Evolutionary conservation across 2,113 vertebrate genomes (phyloP), one percentile per base, ranked within the genome.

Genomic region (Pagrus major): DNA sequence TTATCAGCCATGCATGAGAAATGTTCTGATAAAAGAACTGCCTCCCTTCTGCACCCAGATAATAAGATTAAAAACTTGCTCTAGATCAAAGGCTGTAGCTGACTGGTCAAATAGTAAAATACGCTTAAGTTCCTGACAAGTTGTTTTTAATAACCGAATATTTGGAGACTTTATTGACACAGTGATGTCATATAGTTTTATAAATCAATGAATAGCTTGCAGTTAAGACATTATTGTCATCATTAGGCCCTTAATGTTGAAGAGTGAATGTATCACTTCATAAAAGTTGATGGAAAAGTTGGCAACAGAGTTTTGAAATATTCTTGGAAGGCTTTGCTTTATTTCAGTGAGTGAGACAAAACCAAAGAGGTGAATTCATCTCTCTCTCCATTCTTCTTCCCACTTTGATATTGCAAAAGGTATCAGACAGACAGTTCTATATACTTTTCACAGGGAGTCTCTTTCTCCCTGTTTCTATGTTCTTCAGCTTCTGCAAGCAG

Each of bases 1-100:
- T 74, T 80, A 75, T 79, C 70, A 78, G 58, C 54, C 66, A 75
- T 27, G 66, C 73, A 81, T 76, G 56, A 83, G 69, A 39, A 68
- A 58, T 49, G 27, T 74, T 71, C 67, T 67, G 65, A 81, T 71
- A 44, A 76, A 81, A 84, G 52, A 75, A 66, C 69, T 14, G 52
- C 67, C 59, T 88, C 59, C 21, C 16, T 27, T 74, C 44, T 72
- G 44, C 31, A 52, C 14, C 46, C 59, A 15, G 16, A 76, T 65
- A 16, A 71, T 33, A 35, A 37, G 21, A 78, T 76, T 64, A 29
- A 55, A 64, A 73, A 41, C 11, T 49, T 16, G 29, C 44, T 70
- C 39, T 41, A 58, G 47, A 81, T 84, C 64, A 71, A 60, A 56
- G 31, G 61, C 54, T 2, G 4, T 1, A 51, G 33, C 12, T 59